These are phyloP conservation scores for Idaea aversata DNA, from an alignment of 2,888 invertebrate species.

Conservation along the genomic window DNA sequence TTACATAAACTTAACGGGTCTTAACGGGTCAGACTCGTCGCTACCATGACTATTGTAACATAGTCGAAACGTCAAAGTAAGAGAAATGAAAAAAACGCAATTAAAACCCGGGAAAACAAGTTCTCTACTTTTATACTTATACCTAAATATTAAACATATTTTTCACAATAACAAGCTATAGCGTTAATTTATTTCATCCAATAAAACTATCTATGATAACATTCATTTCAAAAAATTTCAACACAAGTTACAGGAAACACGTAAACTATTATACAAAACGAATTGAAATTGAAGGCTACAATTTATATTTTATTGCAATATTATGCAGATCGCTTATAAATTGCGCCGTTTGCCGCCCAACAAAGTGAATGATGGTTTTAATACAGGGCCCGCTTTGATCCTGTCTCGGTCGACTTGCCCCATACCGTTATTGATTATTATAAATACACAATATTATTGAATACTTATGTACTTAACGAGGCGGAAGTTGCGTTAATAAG, in stretches of 20 bases:
- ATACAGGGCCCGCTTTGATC: slow-evolving; percentile 40
- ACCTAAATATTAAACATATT: too few species aligned
- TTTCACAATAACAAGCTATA: background rate
- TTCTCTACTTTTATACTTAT: too few species aligned
- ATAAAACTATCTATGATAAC: background rate
- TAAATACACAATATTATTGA: slow-evolving; percentile 23
- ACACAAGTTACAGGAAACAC: background rate
- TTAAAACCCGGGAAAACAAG: too few species aligned
- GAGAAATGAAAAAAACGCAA: too few species aligned
- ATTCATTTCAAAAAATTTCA: background rate
- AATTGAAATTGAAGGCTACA: slow-evolving; percentile 3
- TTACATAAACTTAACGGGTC: too few species aligned
- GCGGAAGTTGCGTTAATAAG: background rate
- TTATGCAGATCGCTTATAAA: slow-evolving; percentile 18
- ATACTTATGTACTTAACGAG: slow-evolving; percentile 2
- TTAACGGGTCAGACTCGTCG: too few species aligned
- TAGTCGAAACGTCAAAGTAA: too few species aligned
- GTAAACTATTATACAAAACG: background rate
- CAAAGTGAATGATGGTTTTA: slow-evolving; percentile 34
- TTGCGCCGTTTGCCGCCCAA: slow-evolving; percentile 23
- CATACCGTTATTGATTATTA: slow-evolving; percentile 22
- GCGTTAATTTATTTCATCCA: background rate
- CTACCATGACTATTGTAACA: too few species aligned
- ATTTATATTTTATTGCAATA: background rate
- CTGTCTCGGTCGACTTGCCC: slow-evolving; percentile 10